Base-by-base conservation (phyloP, 1,140 invertebrate species). In the Trinorchestia longiramus region DNA sequence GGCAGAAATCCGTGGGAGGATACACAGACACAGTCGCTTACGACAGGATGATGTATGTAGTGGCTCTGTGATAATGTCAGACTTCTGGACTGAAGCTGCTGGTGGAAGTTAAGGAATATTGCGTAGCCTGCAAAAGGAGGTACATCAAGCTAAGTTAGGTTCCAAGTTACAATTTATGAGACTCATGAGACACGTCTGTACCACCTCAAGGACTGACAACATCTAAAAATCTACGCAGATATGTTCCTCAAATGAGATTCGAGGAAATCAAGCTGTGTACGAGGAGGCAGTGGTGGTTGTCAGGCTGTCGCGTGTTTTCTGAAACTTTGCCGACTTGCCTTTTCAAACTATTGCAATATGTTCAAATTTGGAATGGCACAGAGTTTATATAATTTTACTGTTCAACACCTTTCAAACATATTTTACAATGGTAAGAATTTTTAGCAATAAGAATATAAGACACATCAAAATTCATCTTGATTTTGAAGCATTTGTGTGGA, bases 141-240 rank as follows among this genome's bases (percentile, higher is more conserved):
- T 90, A 36, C 88, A 90, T 90, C 88, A 90, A 42, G 88, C 88
- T 43, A 42, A 90, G 88, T 90, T 90, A 90, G 88, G 88, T 43
- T 90, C 88, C 88, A 90, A 90, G 88, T 90, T 90, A 90, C 41
- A 43, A 90, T 90, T 90, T 90, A 90, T 90, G 88, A 28, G 4
- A 90, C 88, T 42, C 88, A 42, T 11, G 88, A 90, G 88, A 90
- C 88, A 8, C 43, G 88, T 77, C 88, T 42, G 88, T 42, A 90
- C 88, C 41, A 90, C 88, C 88, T 90, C 28, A 8, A 90, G 41
- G 11, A 36, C n/a, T 43, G 88, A 43, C 36, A 19, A 28, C 88
- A 36, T 77, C 62, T 77, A 77, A 77, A 77, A 77, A 77, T 77
- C 62, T 77, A 77, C 62, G 62, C 1, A 77, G 62, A 23, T 77